These are phyloP conservation scores for Apocheima hispidaria DNA, from an alignment of 2,888 invertebrate genomes.

Conservation along the genomic window DNA sequence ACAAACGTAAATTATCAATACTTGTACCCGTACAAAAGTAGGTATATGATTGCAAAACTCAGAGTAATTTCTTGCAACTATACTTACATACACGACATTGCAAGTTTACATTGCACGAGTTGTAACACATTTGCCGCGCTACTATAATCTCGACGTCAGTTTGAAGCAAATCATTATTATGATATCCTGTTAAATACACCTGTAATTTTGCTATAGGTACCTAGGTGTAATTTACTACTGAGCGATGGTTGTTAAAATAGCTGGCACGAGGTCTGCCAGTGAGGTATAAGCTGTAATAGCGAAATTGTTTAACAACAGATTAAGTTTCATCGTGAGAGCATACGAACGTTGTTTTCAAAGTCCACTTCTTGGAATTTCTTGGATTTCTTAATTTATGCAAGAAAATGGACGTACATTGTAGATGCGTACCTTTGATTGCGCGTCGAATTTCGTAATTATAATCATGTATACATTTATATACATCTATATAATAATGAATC, in stretches of 20 bases:
- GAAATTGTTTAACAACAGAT: conserved; percentile 51
- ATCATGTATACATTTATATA: too few relatives aligned
- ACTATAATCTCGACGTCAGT: conserved; percentile 17
- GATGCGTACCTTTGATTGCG: conserved; percentile 3
- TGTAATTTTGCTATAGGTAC: conserved; percentile 43
- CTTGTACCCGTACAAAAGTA: neutral
- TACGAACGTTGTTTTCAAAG: conserved; percentile 28
- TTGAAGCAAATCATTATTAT: conserved; percentile 44
- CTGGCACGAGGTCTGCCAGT: conserved; percentile 41
- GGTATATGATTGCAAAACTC: conserved; percentile 5
- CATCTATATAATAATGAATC: too few relatives aligned
- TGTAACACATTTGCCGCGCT: conserved; percentile 33
- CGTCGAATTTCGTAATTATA: conserved; percentile 6
- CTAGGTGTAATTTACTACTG: conserved; percentile 40
- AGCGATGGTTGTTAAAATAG: conserved; percentile 43
- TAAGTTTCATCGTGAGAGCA: conserved; percentile 43
- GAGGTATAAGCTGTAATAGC: conserved; percentile 27
- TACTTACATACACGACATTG: too few relatives aligned
- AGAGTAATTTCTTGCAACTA: conserved; percentile 12
- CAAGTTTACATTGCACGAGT: conserved; percentile 31
- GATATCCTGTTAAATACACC: conserved; percentile 49
- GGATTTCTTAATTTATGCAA: conserved; percentile 19
- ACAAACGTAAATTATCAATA: conserved; percentile 7
- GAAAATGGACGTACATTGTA: conserved; percentile 9
- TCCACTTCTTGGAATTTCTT: conserved; percentile 22